Conservation (phyloP, 2,113 vertebrate species). For the Coracopsis vasa region DNA sequence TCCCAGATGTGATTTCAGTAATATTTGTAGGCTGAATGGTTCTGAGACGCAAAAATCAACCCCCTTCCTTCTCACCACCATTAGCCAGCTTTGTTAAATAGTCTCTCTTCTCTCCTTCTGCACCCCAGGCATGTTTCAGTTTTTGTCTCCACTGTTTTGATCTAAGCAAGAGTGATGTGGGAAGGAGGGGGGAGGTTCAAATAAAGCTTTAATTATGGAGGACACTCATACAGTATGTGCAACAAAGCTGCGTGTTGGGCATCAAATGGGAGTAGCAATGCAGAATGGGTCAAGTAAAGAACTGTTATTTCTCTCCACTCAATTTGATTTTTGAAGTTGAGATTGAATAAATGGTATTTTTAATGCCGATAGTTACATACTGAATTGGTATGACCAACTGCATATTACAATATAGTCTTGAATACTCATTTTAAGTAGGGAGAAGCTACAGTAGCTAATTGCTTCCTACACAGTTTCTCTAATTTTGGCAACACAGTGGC, state of each 20-base stretch:
- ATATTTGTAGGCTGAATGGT: slow-evolving; percentile 33
- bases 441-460: slow-evolving; percentile 8
- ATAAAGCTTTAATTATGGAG: slow-evolving; percentile 35
- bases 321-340: background rate
- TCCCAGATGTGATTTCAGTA: slow-evolving; percentile 53
- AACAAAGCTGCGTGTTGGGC: background rate
- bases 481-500: background rate
- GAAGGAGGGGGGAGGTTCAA: slow-evolving; percentile 11
- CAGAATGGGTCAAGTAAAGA: background rate
- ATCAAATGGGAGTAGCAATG: background rate
- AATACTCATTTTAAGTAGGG: background rate
- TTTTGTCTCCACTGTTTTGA: slow-evolving; percentile 33
- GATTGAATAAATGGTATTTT: background rate
- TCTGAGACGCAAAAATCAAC: slow-evolving; percentile 25
- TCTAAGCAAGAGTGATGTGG: slow-evolving; percentile 33
- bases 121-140: slow-evolving; percentile 3
- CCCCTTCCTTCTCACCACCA: background rate
- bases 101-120: background rate
- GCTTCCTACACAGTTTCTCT: background rate
- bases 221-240: background rate
- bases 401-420: background rate
- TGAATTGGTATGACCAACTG: background rate
- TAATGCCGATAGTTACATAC: background rate
- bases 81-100: slow-evolving; percentile 8
- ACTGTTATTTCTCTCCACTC: background rate